Base-by-base conservation (phyloP, 2,888 invertebrate species). In the Ectropis crepuscularia region DNA sequence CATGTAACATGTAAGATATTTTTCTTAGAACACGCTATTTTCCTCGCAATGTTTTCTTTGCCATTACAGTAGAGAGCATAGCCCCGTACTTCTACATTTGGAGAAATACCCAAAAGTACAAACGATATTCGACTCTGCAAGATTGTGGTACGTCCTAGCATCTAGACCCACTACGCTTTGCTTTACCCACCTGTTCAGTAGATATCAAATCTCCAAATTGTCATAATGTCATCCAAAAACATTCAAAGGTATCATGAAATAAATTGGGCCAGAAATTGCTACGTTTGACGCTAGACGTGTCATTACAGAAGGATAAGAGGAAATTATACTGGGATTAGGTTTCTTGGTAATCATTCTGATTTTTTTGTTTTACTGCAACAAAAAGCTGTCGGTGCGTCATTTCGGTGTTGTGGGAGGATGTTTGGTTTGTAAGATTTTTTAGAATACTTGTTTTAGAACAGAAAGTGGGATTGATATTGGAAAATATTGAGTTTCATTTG, bases 221-320 rank as follows among this genome's bases (percentile, higher is more conserved):
- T 72, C 70, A 60, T 65, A 63, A 48, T 67, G 70, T 67, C 64
- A 61, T 66, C 59, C 50, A 42, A 47, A 55, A 53, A 28, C 47
- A 57, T 48, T 57, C 57, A 53, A 66, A 57, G 57, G 46, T 54
- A 16, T 57, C 63, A 46, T 65, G 61, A 51, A 59, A 59, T 46
- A 71, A 74, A 71, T 70, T 70, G 67, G 57, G 54, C 42, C 51
- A 42, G 63, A 49, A 74, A 72, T 72, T 70, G 67, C 66, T 65
- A 66, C 54, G 63, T 63, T 43, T 50, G 63, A 50, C 64, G 61
- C 61, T 72, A 73, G 73, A 76, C 76, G 72, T 85, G 79, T 84
- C 81, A 89, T 89, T 88, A 88, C 76, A 78, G 78, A 79, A 72
- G 80, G 83, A 87, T 88, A 85, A 83, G 79, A 78, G 71, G 73